Percentiles rank a stretch among this genome's conserved stretches.
phyloP scores from a whole-genome alignment of 2,113 vertebrate genomes.

The Butastur rufipennis region DNA sequence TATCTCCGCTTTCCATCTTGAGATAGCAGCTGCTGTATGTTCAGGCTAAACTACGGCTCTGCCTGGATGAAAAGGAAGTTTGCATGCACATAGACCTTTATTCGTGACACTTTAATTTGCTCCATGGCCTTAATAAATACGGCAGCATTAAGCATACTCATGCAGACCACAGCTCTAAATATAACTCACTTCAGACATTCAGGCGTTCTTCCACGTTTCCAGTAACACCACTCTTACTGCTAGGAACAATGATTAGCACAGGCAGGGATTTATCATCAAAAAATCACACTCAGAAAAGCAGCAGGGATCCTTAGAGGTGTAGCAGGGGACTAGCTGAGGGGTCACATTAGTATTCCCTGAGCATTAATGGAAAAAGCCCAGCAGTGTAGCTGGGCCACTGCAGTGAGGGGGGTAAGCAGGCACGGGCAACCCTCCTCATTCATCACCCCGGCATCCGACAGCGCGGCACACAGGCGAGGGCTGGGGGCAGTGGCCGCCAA shows the following conservation, averaged over 20 bases:
- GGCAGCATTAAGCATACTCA: not conserved
- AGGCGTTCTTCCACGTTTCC: not conserved
- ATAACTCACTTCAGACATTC: not conserved
- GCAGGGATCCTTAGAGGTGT: not conserved
- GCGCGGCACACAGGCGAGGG: fast-evolving
- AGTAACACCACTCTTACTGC: not conserved
- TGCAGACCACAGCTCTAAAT: not conserved
- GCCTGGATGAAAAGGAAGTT: not conserved
- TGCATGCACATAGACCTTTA: not conserved
- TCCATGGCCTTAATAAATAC: not conserved
- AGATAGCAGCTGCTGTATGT: not conserved
- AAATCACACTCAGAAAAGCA: not conserved
- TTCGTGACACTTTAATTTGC: not conserved
- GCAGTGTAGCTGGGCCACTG: not conserved
- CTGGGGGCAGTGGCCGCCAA: not conserved
- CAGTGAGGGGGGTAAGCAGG: not conserved
- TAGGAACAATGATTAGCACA: not conserved
- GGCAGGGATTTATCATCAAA: not conserved
- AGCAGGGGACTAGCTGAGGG: not conserved
- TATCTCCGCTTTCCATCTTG: not conserved
- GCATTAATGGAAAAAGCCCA: not conserved
- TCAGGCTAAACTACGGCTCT: not conserved
- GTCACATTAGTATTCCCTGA: not conserved
- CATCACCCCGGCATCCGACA: fast-evolving
- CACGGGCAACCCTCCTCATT: not conserved